Conservation (phyloP, 1,140 invertebrate genomes). For the Drosophila paulistorum region DNA sequence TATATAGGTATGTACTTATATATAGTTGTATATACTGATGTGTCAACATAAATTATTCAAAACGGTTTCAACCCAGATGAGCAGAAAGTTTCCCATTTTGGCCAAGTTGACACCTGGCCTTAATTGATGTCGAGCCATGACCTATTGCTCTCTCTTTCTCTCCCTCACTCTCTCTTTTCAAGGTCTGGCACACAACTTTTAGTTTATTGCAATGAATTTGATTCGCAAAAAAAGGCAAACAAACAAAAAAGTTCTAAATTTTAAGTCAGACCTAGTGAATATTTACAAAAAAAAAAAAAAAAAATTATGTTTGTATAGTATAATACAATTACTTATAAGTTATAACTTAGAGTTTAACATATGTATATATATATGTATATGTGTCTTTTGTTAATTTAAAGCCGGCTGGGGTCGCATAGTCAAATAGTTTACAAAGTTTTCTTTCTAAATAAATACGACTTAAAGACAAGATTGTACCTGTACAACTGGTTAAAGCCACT, state of each 20-base stretch:
- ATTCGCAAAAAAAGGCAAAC: not conserved
- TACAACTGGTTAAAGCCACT: conserved; percentile 62
- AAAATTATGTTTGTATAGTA: not conserved
- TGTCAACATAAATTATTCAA: conserved; percentile 68
- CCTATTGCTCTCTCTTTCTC: conserved; percentile 7
- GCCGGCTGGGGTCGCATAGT: conserved; percentile 62
- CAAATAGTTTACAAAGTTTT: conserved; percentile 38
- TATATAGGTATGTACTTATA: conserved; percentile 3
- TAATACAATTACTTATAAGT: not conserved
- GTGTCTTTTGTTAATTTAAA: conserved; percentile 26
- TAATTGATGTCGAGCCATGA: conserved; percentile 47
- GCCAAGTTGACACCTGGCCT: conserved; percentile 45
- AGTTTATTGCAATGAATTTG: conserved; percentile 12
- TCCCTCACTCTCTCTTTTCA: not conserved
- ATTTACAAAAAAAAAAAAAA: conserved; percentile 1
- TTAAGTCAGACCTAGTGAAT: conserved; percentile 15
- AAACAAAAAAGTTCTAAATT: not conserved
- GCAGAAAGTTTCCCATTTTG: conserved; percentile 28
- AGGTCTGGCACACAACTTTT: conserved; percentile 16
- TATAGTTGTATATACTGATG: conserved; percentile 19
- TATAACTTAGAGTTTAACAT: conserved; percentile 11
- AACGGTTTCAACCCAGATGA: conserved; percentile 52
- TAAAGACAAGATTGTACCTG: conserved; percentile 63
- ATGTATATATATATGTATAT: conserved; percentile 50
- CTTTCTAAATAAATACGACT: conserved; percentile 36